Base-by-base conservation (phyloP, 2,113 vertebrate species). In the Sturnira hondurensis region DNA sequence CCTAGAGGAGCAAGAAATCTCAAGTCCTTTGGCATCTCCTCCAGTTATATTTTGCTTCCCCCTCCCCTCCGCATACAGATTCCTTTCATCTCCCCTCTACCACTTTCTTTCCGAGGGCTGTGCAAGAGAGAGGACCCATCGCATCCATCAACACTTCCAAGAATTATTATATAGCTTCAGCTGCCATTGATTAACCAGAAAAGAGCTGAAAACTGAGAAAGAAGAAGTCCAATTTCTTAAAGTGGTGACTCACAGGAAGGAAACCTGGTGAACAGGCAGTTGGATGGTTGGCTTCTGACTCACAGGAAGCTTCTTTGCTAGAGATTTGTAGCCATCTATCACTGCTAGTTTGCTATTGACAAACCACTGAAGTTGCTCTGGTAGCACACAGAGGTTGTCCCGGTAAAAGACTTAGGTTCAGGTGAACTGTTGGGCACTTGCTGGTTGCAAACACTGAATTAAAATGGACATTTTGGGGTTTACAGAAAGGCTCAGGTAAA, bases 191-290 rank as follows among this genome's bases (percentile, higher is more conserved):
- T 61, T 81, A 88, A 45, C 56, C 43, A 94, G 56, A 85, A 81
- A 77, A 82, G 28, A 47, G 2, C 61, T 70, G 36, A 80, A 86
- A 86, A 91, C 68, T 16, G 19, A 93, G 91, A 98, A 97, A 96
- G 96, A 91, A 96, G 96, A 97, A 95, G 93, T 92, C 15, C 19
- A 36, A 0, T 17, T 67, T 92, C 58, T 96, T 67, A 41, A 65
- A 41, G 38, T 96, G 92, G 38, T 96, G 93, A 97, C 95, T 97
- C 96, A 96, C 91, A 95, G 97, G 96, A 96, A 97, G 97, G 94
- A 97, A 96, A 92, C 71, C 86, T 89, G 89, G 56, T 54, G 56
- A 93, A 71, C 33, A 89, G 86, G 91, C 89, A 67, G 93, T 91
- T 94, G 22, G 45, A n/a, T 86, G 93, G 96, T 67, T 47, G 61